These are phyloP conservation scores for Halcyon senegalensis DNA, from an alignment of 2,113 vertebrate species.

Conservation along the genomic window DNA sequence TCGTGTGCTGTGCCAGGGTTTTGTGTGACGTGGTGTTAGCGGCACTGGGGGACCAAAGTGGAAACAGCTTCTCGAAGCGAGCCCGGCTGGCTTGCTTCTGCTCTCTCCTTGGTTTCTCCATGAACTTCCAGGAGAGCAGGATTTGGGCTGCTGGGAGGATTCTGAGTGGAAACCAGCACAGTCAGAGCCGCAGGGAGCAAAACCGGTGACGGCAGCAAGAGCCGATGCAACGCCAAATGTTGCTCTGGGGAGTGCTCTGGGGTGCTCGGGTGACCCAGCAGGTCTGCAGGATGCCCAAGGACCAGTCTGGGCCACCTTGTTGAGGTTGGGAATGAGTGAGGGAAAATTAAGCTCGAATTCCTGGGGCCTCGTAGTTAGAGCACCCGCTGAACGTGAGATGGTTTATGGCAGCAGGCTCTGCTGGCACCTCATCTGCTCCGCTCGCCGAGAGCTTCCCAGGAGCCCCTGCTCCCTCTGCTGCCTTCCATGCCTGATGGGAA, in stretches of 20 bases:
- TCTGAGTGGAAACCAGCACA: neutral
- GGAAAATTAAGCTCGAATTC: neutral
- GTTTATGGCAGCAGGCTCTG: neutral
- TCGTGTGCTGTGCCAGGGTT: neutral
- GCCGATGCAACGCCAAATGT: fast-evolving
- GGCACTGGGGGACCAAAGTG: neutral
- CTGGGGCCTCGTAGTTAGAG: neutral
- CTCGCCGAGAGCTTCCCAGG: slow-evolving; percentile 1
- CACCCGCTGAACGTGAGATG: neutral
- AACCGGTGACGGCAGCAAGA: neutral
- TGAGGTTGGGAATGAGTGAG: neutral
- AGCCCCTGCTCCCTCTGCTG: slow-evolving; percentile 45
- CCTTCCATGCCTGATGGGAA: slow-evolving; percentile 25
- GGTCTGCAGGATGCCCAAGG: neutral
- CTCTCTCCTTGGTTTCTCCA: neutral
- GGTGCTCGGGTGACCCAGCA: neutral
- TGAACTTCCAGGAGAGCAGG: neutral
- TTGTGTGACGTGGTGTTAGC: neutral
- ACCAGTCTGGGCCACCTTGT: neutral
- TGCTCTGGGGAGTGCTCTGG: too few species aligned
- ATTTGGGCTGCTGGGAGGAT: neutral
- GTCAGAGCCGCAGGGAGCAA: neutral
- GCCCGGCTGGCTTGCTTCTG: neutral
- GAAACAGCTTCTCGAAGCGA: fast-evolving
- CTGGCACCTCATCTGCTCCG: neutral